These are phyloP conservation scores for Clistopyga incitator DNA, from an alignment of 2,888 invertebrate species.

Conservation along the genomic window DNA sequence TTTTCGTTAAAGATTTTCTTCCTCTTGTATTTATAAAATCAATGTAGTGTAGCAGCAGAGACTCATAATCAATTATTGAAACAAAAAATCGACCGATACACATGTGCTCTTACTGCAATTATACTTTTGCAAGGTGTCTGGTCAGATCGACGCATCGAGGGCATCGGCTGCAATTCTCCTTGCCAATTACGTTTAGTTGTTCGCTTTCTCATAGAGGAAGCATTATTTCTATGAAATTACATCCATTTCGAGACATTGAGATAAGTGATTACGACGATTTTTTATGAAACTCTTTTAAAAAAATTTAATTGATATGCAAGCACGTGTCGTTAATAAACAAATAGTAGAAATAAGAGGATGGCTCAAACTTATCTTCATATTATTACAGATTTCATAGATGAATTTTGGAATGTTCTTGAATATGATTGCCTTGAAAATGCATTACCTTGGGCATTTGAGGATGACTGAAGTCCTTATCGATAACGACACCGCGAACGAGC, in stretches of 20 bases:
- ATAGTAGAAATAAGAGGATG: no score
- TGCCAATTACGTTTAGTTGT: constrained; percentile 54
- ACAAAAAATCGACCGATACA: constrained; percentile 36
- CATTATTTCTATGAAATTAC: no score
- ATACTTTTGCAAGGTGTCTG: constrained; percentile 76
- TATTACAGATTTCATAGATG: no score
- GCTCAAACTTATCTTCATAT: no score
- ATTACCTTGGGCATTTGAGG: constrained; percentile 98
- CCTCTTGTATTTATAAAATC: constrained; percentile 5
- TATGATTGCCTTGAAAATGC: no score
- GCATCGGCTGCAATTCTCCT: constrained; percentile 73
- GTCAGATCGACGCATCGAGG: constrained; percentile 70
- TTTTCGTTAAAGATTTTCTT: no score
- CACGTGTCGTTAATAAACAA: no score
- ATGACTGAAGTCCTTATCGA: constrained; percentile 99
- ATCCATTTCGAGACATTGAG: no score
- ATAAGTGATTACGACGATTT: no score
- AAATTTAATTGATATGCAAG: no score
- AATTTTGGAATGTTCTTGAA: no score
- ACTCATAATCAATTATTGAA: constrained; percentile 39
- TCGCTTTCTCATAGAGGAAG: background rate
- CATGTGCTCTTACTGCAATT: constrained; percentile 53
- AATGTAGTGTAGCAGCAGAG: constrained; percentile 55
- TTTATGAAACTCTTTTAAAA: no score
- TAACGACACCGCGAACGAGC: constrained; percentile 97